Evolutionary conservation across 2,888 invertebrate genomes (phyloP).

Genomic region (Megaustenia siamemsis): DNA sequence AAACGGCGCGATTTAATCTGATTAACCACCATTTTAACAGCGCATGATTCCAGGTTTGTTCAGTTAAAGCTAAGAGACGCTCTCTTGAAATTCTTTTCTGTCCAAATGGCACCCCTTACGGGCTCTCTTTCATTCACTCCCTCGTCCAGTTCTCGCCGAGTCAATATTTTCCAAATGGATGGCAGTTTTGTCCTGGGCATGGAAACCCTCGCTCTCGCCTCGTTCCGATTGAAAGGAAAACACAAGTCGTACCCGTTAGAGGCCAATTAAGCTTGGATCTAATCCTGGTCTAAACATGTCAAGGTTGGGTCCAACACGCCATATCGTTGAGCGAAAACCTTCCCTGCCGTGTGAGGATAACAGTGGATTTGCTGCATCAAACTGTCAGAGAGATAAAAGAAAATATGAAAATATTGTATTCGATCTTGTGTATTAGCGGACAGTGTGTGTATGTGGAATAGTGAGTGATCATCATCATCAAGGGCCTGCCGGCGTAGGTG

Average conservation of each 20-base stretch:
- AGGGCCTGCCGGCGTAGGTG: too few relatives aligned
- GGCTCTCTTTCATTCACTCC: background rate
- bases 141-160: background rate
- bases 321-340: background rate
- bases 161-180: conserved; percentile 45
- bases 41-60: background rate
- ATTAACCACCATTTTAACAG: background rate
- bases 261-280: conserved; percentile 34
- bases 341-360: too few relatives aligned
- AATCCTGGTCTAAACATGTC: conserved; percentile 40
- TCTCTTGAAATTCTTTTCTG: conserved; percentile 25
- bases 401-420: too few relatives aligned
- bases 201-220: background rate
- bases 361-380: too few relatives aligned
- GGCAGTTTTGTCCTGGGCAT: conserved; percentile 34
- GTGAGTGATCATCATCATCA: too few relatives aligned
- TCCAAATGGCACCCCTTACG: conserved; percentile 32
- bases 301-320: background rate
- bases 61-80: background rate
- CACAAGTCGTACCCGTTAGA: conserved; percentile 4
- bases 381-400: too few relatives aligned
- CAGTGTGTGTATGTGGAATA: too few relatives aligned
- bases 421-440: too few relatives aligned
- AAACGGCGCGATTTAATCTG: background rate
- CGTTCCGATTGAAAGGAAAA: conserved; percentile 26